phyloP scores from a whole-genome alignment of 1,140 invertebrate species.

The Mycetomoellerius zeteki region DNA sequence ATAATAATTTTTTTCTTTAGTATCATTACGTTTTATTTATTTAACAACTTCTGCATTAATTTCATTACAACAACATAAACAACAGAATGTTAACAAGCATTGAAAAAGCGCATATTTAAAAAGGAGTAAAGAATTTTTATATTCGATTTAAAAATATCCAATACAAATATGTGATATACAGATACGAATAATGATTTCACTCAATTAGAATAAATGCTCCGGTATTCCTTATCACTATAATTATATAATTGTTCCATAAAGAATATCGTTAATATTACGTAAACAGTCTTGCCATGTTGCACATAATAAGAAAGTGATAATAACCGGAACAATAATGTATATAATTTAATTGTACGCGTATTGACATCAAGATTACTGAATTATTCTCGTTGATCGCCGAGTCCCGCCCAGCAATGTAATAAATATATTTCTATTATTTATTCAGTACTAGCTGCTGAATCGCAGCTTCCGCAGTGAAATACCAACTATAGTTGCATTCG shows the following conservation, averaged over 20 bases:
- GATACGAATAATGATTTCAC: slow-evolving; percentile 34
- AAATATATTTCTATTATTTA: background rate
- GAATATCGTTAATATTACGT: slow-evolving; percentile 38
- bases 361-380: slow-evolving; percentile 17
- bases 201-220: slow-evolving; percentile 38
- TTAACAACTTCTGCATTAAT: slow-evolving; percentile 3
- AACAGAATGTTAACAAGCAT: background rate
- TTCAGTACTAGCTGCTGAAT: background rate
- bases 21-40: background rate
- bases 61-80: background rate
- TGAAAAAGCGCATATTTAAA: background rate
- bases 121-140: background rate
- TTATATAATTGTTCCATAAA: slow-evolving; percentile 42
- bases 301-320: slow-evolving; percentile 26
- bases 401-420: background rate
- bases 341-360: background rate
- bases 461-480: slow-evolving; percentile 19
- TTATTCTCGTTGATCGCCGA: background rate
- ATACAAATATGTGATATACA: background rate
- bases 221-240: background rate
- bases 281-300: slow-evolving; percentile 18
- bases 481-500: slow-evolving; percentile 18
- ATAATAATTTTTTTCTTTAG: background rate
- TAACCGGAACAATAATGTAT: slow-evolving; percentile 1
- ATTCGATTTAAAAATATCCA: background rate